Base-by-base conservation (phyloP, 2,888 invertebrate species). In the Pardosa pseudoannulata region DNA sequence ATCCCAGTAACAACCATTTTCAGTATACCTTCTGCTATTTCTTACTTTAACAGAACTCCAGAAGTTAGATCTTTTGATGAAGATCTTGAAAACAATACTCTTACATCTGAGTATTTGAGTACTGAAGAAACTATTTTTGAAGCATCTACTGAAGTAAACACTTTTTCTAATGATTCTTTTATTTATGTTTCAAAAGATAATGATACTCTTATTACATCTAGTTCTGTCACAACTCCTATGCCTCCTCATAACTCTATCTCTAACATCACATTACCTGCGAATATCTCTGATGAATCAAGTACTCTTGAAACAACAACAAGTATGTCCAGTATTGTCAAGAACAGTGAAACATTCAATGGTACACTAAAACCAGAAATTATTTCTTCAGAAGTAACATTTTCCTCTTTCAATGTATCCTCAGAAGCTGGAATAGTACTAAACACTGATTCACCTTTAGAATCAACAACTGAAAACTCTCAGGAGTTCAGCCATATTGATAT, bases 31-130 rank as follows among this genome's bases (percentile, higher is more conserved):
- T 23, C 28, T 23, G 27, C 62, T 23, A 56, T n/a, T n/a, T 56
- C 67, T 3, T 39, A 19, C 11, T 78, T 41, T 19, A 85, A 78
- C 46, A 65, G 62, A 76, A 73, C 83, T 31, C 56, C 83, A 16
- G 73, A 36, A 31, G 78, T 85, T n/a, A 36, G 78, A 39, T 73
- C 36, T 5, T 71, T 46, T 65, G 83, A 85, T 56, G 78, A 85
- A 23, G 19, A 56, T 39, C 31, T 56, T 67, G 73, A 80, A 29
- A 73, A 67, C 64, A 16, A 32, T n/a, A 73, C 67, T 19, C 6
- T 19, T 65, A 16, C 29, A 65, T n/a, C 2, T 23, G 1, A 0
- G 28, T 9, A 31, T 16, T 65, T 31, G 1, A 67, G n/a, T 32
- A 81, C 81, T 27, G 65, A 80, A 31, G 28, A 19, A 9, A 71